Evolutionary conservation across 2,888 invertebrate genomes (phyloP).

Genomic region (Seladonia tumulorum): DNA sequence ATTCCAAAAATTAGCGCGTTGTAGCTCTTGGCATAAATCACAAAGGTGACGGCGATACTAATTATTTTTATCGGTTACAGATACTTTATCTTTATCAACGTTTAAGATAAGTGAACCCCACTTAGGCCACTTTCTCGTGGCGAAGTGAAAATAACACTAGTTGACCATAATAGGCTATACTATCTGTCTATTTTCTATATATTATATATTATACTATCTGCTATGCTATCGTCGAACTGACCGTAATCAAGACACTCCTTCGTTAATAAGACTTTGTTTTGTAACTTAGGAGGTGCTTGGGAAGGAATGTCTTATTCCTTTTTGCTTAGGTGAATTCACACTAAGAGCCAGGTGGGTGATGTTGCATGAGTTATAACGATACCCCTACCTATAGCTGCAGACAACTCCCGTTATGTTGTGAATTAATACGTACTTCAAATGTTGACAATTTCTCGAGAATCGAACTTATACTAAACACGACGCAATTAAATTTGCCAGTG

Average conservation of each 20-base stretch:
- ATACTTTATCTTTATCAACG: constrained; percentile 2
- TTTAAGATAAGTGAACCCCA: not conserved
- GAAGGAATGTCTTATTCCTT: no score
- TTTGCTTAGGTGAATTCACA: not conserved
- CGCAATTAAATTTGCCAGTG: no score
- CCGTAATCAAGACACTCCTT: no score
- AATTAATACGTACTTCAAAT: not conserved
- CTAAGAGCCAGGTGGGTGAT: not conserved
- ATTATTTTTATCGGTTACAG: constrained; percentile 20
- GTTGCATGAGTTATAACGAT: not conserved
- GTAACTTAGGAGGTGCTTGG: no score
- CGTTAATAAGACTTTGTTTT: no score
- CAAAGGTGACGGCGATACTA: not conserved
- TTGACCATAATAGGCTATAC: not conserved
- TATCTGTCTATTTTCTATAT: no score
- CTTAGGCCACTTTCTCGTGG: not conserved
- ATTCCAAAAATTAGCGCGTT: not conserved
- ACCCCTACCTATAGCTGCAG: not conserved
- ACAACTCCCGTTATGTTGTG: not conserved
- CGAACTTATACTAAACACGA: no score
- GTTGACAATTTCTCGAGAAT: no score
- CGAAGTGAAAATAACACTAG: not conserved
- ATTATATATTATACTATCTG: no score
- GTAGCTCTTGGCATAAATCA: not conserved
- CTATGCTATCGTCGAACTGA: no score